Base-by-base conservation (phyloP, 1,140 invertebrate genomes). In the Dendroctonus ponderosae region DNA sequence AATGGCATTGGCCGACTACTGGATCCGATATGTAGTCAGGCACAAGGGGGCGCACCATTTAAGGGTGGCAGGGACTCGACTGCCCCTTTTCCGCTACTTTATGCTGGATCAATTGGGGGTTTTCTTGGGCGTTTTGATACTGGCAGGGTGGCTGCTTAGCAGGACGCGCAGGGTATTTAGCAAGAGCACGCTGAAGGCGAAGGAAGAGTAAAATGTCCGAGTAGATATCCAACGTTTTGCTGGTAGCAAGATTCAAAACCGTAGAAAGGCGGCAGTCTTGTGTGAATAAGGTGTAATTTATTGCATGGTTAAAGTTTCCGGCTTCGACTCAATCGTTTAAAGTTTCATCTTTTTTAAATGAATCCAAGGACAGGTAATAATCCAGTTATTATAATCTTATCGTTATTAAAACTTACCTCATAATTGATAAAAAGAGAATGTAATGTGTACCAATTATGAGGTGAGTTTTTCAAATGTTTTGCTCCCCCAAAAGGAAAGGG, bases 1-100 rank as follows among this genome's bases (percentile, higher is more conserved):
- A 0, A 66, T 87, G 26, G 83, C 87, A 46, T 81, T 82, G 53
- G 86, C 86, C 0, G 79, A 87, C n/a, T 89, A 87, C 72, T 89
- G 87, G 87, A 85, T 85, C 0, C 86, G 88, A 76, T 88, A 89
- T 67, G 85, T 89, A 0, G 79, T 88, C 4, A 80, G 85, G 61
- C 86, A 89, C 70, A 85, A 85, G 71, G 87, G 87, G 0, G 86
- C 86, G 4, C 82, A 82, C 60, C 86, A 88, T 76, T 75, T 88
- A 8, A 82, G 84, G 70, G 81, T 84, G 6, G 81, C 85, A 2
- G 84, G 83, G 0, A 81, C 85, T 58, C 81, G 87, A 70, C 71
- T 89, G 50, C 73, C 71, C 0, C 83, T 82, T 79, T 84, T 81
- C 75, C 75, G 83, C 71, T 59, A 79, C 26, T 63, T 74, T n/a